phyloP scores from a whole-genome alignment of 2,888 invertebrate species.

The Ornithoptera priamus region DNA sequence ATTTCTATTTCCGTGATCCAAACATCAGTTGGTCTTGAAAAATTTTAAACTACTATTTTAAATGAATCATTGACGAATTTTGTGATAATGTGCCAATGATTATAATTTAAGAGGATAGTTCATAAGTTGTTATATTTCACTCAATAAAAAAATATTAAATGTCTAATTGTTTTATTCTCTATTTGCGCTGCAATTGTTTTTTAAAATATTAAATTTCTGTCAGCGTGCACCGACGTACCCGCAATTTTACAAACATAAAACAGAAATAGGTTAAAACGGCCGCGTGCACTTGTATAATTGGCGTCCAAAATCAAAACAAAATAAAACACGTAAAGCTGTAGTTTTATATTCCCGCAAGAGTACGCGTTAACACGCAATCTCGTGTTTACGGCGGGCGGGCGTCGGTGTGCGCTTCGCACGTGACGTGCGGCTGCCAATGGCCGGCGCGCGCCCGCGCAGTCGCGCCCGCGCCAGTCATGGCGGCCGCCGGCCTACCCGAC shows the following conservation, averaged over 20 bases:
- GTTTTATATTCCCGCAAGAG: constrained; percentile 61
- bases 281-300: constrained; percentile 45
- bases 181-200: not conserved
- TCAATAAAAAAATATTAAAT: constrained; percentile 47
- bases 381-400: constrained; percentile 35
- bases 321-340: constrained; percentile 58
- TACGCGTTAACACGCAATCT: constrained; percentile 56
- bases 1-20: not conserved
- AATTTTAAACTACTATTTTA: constrained; percentile 29
- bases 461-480: constrained; percentile 75
- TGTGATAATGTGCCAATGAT: constrained; percentile 82
- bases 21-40: not conserved
- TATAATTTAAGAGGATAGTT: constrained; percentile 51
- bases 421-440: constrained; percentile 50
- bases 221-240: constrained; percentile 12
- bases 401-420: constrained; percentile 39
- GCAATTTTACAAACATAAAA: constrained; percentile 5
- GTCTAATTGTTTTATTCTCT: constrained; percentile 30
- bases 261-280: constrained; percentile 36
- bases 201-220: not conserved
- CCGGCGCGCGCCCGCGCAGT: constrained; percentile 61
- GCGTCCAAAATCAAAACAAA: constrained; percentile 61
- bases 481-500: constrained; percentile 81
- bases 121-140: constrained; percentile 17
- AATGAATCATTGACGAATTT: constrained; percentile 73